Evolutionary conservation across 2,797 vertebrate genomes (phyloP).

Genomic region (Nyctalus aviator): DNA sequence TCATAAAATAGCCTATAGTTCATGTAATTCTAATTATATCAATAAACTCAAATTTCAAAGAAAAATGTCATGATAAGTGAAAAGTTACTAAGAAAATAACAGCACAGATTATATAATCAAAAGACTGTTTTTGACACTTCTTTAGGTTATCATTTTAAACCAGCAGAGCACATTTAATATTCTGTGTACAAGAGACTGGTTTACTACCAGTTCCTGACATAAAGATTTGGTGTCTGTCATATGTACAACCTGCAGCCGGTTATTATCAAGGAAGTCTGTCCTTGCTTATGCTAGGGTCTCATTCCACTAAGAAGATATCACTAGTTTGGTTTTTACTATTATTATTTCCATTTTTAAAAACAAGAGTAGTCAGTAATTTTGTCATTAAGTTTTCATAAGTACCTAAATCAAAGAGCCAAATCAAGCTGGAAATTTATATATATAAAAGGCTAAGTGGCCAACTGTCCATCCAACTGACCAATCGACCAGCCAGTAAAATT

Average conservation of each 20-base stretch:
- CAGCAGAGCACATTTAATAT: background rate
- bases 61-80: slow-evolving; percentile 48
- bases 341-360: background rate
- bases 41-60: slow-evolving; percentile 43
- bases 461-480: too few relatives aligned
- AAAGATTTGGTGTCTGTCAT: background rate
- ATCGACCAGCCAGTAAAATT: too few relatives aligned
- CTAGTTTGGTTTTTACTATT: background rate
- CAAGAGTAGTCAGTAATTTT: background rate
- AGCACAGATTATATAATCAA: background rate
- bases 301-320: background rate
- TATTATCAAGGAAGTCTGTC: background rate
- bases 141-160: background rate
- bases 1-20: background rate
- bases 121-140: background rate
- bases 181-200: background rate
- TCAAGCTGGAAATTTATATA: background rate
- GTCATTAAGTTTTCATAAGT: background rate
- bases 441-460: too few relatives aligned
- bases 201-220: background rate
- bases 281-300: background rate
- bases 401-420: background rate
- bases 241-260: background rate
- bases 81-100: background rate
- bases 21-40: slow-evolving; percentile 1